These are phyloP conservation scores for Harmothoe impar DNA, from an alignment of 2,888 invertebrate genomes.

Conservation along the genomic window DNA sequence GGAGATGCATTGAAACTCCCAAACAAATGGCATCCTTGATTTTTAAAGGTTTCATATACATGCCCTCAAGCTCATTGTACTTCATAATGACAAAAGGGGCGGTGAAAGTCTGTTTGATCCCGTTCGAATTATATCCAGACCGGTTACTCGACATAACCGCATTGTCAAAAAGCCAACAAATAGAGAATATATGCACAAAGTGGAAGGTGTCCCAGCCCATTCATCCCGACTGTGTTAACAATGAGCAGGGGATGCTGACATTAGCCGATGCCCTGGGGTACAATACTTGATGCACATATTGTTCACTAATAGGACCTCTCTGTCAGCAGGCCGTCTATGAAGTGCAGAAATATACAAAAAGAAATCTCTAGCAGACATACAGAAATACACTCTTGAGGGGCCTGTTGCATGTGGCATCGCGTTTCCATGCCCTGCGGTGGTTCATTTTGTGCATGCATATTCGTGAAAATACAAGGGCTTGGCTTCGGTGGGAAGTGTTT, in stretches of 20 bases:
- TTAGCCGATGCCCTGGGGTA: neutral
- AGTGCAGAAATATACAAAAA: neutral
- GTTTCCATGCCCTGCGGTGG: conserved; percentile 4
- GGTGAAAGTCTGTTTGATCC: neutral
- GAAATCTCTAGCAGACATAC: neutral
- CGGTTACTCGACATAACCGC: neutral
- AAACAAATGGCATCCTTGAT: too few relatives aligned
- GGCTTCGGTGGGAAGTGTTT: neutral
- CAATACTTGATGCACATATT: neutral
- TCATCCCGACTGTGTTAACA: neutral
- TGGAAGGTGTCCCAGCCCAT: neutral
- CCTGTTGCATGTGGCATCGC: conserved; percentile 37
- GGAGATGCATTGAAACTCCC: too few relatives aligned
- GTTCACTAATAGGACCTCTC: neutral
- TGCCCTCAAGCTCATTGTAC: too few relatives aligned
- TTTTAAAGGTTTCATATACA: too few relatives aligned
- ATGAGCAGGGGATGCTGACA: neutral
- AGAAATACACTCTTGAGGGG: neutral
- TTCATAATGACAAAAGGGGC: too few relatives aligned
- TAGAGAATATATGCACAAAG: neutral
- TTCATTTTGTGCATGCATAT: conserved; percentile 39
- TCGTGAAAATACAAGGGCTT: conserved; percentile 14
- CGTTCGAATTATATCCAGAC: neutral
- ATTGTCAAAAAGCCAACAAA: neutral
- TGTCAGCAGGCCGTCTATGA: neutral